phyloP scores from a whole-genome alignment of 2,888 invertebrate species.

The Octodonta nipae region DNA sequence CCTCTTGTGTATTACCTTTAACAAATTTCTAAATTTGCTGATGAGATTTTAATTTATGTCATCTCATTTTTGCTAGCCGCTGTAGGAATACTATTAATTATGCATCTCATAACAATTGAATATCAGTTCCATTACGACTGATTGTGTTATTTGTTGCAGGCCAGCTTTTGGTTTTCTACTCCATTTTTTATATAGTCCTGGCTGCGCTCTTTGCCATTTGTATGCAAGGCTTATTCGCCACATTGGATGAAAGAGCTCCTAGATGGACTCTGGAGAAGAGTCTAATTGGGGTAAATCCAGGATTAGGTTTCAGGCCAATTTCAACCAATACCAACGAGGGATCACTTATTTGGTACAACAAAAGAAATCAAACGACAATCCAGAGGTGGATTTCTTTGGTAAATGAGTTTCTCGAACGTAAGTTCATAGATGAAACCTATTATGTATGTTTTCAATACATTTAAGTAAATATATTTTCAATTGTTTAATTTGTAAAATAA shows the following conservation, averaged over 20 bases:
- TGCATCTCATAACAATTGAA: too few relatives aligned
- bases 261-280: conserved; percentile 62
- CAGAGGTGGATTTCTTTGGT: conserved; percentile 42
- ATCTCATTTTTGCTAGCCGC: too few relatives aligned
- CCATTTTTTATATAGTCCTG: conserved; percentile 72
- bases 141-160: conserved; percentile 54
- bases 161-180: conserved; percentile 71
- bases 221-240: conserved; percentile 65
- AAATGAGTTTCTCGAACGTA: conserved; percentile 45
- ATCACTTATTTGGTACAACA: conserved; percentile 47
- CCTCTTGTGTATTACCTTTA: too few relatives aligned
- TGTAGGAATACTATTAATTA: too few relatives aligned
- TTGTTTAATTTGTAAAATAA: too few relatives aligned
- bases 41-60: too few relatives aligned
- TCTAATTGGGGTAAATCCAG: conserved; percentile 56
- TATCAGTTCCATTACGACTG: too few relatives aligned
- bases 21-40: too few relatives aligned
- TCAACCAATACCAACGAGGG: conserved; percentile 41
- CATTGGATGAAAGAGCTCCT: conserved; percentile 56
- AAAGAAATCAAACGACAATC: conserved; percentile 39
- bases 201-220: conserved; percentile 75
- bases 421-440: conserved; percentile 24
- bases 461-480: too few relatives aligned
- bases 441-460: too few relatives aligned
- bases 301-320: conserved; percentile 53